These are phyloP conservation scores for Catostylus mosaicus DNA, from an alignment of 30 jellyfish, hydroid and myxozoan genomes.

Conservation along the genomic window DNA sequence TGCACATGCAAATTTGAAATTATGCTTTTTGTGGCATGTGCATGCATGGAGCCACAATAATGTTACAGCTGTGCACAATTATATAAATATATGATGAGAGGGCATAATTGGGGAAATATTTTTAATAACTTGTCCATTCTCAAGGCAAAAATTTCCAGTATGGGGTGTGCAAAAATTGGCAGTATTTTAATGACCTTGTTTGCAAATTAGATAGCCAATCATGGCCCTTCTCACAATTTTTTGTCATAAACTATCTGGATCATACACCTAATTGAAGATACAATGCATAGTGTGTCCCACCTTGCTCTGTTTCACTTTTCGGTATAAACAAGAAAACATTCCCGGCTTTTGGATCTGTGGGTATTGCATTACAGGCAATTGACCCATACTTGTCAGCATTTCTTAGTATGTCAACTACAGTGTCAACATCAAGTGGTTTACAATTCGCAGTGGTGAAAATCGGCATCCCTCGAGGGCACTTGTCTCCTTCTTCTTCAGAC, in stretches of 20 bases:
- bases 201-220: too few species aligned
- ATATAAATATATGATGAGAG: too few species aligned
- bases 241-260: neutral
- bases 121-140: too few species aligned
- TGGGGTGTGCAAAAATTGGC: too few species aligned
- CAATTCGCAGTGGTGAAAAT: conserved; percentile 37
- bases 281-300: neutral
- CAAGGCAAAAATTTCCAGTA: too few species aligned
- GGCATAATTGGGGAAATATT: too few species aligned
- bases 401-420: conserved; percentile 48
- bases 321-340: conserved; percentile 51
- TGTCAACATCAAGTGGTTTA: conserved; percentile 50
- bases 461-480: conserved; percentile 43
- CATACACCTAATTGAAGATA: neutral
- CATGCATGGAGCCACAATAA: too few species aligned
- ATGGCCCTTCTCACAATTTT: too few species aligned
- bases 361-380: conserved; percentile 26
- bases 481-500: conserved; percentile 8
- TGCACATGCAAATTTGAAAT: too few species aligned
- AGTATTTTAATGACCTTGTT: too few species aligned
- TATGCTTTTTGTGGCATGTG: too few species aligned
- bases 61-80: too few species aligned
- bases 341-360: conserved; percentile 58
- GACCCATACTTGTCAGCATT: conserved; percentile 49
- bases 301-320: conserved; percentile 35